Evolutionary conservation across 2,888 invertebrate genomes (phyloP).

Genomic region (Papilio demoleus): DNA sequence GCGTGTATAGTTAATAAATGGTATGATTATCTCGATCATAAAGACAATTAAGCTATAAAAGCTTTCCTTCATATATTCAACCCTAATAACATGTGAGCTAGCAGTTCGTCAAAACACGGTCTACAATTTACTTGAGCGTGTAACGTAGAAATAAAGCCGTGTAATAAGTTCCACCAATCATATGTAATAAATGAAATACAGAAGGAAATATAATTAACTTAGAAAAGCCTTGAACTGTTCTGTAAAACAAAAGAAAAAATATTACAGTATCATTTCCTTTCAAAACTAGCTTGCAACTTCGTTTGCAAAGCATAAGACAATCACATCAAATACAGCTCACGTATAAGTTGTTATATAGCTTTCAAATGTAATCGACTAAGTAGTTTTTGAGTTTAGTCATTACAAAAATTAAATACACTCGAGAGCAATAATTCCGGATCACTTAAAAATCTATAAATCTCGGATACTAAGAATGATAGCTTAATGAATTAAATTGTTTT

Average conservation of each 20-base stretch:
- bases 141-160: conserved; percentile 23
- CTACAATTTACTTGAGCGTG: conserved; percentile 35
- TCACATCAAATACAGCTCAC: too few relatives aligned
- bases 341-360: too few relatives aligned
- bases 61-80: conserved; percentile 25
- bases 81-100: conserved; percentile 29
- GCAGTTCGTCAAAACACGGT: conserved; percentile 28
- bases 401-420: too few relatives aligned
- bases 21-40: conserved; percentile 17
- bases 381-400: too few relatives aligned
- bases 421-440: too few relatives aligned
- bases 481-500: too few relatives aligned
- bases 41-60: conserved; percentile 27
- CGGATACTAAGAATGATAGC: too few relatives aligned
- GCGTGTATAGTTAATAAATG: background rate
- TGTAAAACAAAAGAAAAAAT: background rate
- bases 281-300: too few relatives aligned
- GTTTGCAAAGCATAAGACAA: too few relatives aligned
- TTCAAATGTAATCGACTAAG: too few relatives aligned
- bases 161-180: background rate
- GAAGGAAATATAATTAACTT: background rate
- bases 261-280: background rate
- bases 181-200: conserved; percentile 7
- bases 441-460: too few relatives aligned
- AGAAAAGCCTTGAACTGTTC: background rate